Evolutionary conservation across 2,113 vertebrate genomes (phyloP).

Genomic region (Salvator merianae): DNA sequence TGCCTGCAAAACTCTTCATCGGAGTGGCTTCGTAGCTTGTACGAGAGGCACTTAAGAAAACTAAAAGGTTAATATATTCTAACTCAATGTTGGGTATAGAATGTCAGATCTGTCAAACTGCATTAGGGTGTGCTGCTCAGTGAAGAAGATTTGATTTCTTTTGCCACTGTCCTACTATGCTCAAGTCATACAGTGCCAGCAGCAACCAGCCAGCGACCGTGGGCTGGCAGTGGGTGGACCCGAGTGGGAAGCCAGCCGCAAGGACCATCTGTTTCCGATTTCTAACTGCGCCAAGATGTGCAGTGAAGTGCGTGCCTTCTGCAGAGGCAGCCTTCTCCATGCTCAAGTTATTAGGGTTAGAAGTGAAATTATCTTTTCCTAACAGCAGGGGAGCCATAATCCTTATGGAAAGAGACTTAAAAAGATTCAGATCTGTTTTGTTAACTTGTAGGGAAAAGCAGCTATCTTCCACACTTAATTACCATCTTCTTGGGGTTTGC

Average conservation of each 20-base stretch:
- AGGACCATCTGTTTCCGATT: conserved; percentile 93
- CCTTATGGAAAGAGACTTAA: conserved; percentile 74
- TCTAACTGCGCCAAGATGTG: conserved; percentile 88
- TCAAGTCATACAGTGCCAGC: conserved; percentile 87
- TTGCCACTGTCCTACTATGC: conserved; percentile 88
- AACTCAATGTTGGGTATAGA: conserved; percentile 83
- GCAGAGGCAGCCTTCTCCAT: conserved; percentile 79
- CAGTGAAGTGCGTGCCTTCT: conserved; percentile 82
- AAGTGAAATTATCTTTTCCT: conserved; percentile 85
- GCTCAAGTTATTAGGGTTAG: conserved; percentile 85
- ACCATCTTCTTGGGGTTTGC: conserved; percentile 61
- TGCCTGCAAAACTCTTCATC: conserved; percentile 62
- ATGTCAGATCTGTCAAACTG: conserved; percentile 87
- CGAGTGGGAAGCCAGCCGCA: conserved; percentile 86
- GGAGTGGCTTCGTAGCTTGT: conserved; percentile 64
- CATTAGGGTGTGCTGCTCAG: conserved; percentile 85
- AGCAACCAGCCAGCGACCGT: conserved; percentile 87
- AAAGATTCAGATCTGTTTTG: conserved; percentile 65
- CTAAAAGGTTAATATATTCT: conserved; percentile 89
- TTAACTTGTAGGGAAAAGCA: conserved; percentile 60
- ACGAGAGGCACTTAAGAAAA: conserved; percentile 72
- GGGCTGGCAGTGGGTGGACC: conserved; percentile 86
- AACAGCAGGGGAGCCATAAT: conserved; percentile 85
- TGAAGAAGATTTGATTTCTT: conserved; percentile 86
- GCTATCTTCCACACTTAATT: conserved; percentile 70